Percentiles rank a stretch among this genome's conserved stretches.
These are phyloP conservation scores for Patiria miniata DNA, from an alignment of 35 echinoderm and acorn worm genomes.

Conservation along the genomic window DNA sequence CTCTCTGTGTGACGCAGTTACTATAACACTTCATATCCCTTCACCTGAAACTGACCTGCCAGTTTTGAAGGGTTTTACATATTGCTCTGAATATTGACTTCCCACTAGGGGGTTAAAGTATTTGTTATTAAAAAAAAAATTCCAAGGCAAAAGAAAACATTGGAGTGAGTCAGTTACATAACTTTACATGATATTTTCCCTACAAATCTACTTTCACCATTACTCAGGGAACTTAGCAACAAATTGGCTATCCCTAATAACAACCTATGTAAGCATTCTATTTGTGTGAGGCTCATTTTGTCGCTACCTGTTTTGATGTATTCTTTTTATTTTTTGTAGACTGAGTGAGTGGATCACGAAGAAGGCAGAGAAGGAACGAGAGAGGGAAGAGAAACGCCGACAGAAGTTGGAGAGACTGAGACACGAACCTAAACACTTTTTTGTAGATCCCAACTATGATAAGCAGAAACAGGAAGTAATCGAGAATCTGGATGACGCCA, in stretches of 20 bases:
- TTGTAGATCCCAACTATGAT: constrained; percentile 91
- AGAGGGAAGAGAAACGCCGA: constrained; percentile 61
- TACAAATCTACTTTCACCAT: too few species aligned
- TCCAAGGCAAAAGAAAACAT: neutral
- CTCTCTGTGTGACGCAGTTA: too few species aligned
- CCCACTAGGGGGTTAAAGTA: too few species aligned
- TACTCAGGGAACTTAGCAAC: too few species aligned
- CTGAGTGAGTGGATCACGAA: constrained; percentile 84
- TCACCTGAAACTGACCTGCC: too few species aligned
- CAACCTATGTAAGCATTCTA: too few species aligned
- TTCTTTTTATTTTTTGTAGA: constrained; percentile 48
- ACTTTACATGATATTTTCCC: neutral
- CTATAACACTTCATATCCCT: too few species aligned
- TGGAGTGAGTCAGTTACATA: neutral
- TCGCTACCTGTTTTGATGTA: neutral
- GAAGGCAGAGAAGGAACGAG: constrained; percentile 76
- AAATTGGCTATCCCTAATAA: too few species aligned
- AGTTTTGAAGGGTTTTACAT: too few species aligned
- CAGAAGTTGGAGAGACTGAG: constrained; percentile 86
- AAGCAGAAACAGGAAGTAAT: constrained; percentile 79
- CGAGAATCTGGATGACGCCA: constrained; percentile 83
- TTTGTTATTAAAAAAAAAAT: too few species aligned
- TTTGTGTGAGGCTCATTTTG: neutral
- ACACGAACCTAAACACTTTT: constrained; percentile 79
- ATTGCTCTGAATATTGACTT: too few species aligned